Evolutionary conservation across 2,797 vertebrate species (phyloP).

Genomic region (Lagodon rhomboides): DNA sequence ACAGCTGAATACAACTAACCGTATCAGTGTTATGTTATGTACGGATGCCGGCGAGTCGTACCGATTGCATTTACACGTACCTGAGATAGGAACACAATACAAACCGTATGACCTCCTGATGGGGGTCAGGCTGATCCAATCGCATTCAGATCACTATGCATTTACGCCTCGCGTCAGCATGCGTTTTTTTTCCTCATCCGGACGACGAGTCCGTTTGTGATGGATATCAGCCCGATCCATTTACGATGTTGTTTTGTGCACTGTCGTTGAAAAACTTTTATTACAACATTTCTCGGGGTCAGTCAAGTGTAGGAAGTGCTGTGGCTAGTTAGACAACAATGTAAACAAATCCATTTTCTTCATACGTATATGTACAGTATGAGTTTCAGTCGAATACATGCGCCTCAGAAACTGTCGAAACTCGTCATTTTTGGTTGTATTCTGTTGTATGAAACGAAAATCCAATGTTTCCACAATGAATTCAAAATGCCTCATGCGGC

Average conservation of each 20-base stretch:
- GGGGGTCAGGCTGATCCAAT: too few relatives aligned
- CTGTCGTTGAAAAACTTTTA: background rate
- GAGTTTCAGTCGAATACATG: background rate
- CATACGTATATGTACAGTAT: background rate
- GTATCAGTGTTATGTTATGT: too few relatives aligned
- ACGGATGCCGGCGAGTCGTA: too few relatives aligned
- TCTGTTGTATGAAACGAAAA: constrained; percentile 3
- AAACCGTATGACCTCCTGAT: too few relatives aligned
- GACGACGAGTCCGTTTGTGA: too few relatives aligned
- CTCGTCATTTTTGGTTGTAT: background rate
- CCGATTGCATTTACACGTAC: too few relatives aligned
- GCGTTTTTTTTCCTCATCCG: too few relatives aligned
- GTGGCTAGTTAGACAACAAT: background rate
- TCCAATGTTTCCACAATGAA: constrained; percentile 45
- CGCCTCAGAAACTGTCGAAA: constrained; percentile 22
- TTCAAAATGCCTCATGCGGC: constrained; percentile 33
- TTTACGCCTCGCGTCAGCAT: too few relatives aligned
- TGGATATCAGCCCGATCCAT: too few relatives aligned
- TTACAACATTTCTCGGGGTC: background rate
- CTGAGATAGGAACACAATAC: too few relatives aligned
- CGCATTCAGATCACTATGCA: too few relatives aligned
- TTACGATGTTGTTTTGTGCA: background rate
- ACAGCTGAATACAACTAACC: too few relatives aligned
- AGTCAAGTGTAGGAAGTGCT: background rate
- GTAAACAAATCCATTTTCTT: background rate